Base-by-base conservation (phyloP, 2,888 invertebrate genomes). In the Tetramorium bicarinatum region DNA sequence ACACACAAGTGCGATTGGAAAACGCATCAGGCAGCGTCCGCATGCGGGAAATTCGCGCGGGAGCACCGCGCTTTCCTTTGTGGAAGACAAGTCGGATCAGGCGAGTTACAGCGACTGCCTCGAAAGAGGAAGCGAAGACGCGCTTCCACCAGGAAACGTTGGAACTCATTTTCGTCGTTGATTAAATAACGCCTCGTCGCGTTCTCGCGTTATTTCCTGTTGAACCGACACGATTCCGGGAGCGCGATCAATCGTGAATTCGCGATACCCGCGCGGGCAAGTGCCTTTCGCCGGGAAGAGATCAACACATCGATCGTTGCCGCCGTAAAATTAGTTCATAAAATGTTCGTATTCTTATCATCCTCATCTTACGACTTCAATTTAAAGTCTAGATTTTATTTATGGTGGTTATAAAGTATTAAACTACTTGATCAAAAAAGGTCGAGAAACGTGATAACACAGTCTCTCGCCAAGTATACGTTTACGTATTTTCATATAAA, bases 11-110 rank as follows among this genome's bases (percentile, higher is more conserved):
- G 86, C 72, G 80, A 89, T 87, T 85, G 84, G 18, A 41, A 41
- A 38, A 52, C 44, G 38, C 66, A 38, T 61, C 52, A 25, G 25
- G 56, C 44, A 34, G 29, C 13, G 62, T 85, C 75, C 29, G 66
- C 18, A 34, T 21, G 69, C 84, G 79, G 82, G 67, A 89, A 89
- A 83, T 86, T 89, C 82, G 77, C 87, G 85, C 82, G 84, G 44
- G 18, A 13, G 56, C 29, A 72, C 80, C 62, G 62, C n/a, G 34
- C 15, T 49, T 89, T 87, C 87, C 84, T 81, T 86, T 76, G 54
- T 25, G 34, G 13, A 62, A 72, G 6, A 67, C 25, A 66, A 83
- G 79, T 62, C 49, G 61, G 47, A 66, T 87, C 79, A 72, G 82
- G 80, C 86, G 82, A 89, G 83, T 87, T 84, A 85, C 64, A 61